These are phyloP conservation scores for Etheostoma perlongum DNA, from an alignment of 2,797 vertebrate species.

Conservation along the genomic window DNA sequence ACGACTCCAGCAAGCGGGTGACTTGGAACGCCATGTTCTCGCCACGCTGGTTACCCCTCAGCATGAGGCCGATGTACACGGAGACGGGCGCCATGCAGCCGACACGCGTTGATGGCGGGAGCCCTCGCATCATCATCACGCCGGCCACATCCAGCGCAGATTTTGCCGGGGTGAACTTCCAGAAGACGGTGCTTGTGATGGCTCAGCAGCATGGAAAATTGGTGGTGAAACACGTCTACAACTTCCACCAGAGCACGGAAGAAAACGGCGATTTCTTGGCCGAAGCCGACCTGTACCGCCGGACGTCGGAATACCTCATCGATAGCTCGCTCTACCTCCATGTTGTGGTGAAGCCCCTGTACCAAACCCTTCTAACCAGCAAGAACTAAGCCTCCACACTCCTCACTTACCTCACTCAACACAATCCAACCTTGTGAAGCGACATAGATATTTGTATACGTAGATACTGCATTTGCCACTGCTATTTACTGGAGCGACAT, in stretches of 20 bases:
- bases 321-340: constrained; percentile 93
- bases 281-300: constrained; percentile 88
- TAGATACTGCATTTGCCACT: too few species aligned
- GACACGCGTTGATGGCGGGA: constrained; percentile 85
- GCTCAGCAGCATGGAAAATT: constrained; percentile 87
- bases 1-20: constrained; percentile 89
- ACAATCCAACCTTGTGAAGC: constrained; percentile 20
- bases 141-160: constrained; percentile 92
- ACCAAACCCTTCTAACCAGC: constrained; percentile 90
- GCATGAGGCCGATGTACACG: constrained; percentile 88
- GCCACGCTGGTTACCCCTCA: constrained; percentile 92
- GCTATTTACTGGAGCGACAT: too few species aligned
- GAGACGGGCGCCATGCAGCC: constrained; percentile 87
- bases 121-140: constrained; percentile 91
- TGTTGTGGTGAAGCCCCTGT: constrained; percentile 93
- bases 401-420: not conserved
- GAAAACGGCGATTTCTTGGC: constrained; percentile 90
- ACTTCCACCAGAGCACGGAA: constrained; percentile 97
- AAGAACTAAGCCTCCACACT: constrained; percentile 83
- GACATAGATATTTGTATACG: too few species aligned
- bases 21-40: constrained; percentile 97
- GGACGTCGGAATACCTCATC: constrained; percentile 91
- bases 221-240: constrained; percentile 91
- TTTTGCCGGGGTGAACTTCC: constrained; percentile 93
- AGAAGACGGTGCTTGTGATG: constrained; percentile 94